Evolutionary conservation across 2,888 invertebrate species (phyloP).

Genomic region (Noctua fimbriata): DNA sequence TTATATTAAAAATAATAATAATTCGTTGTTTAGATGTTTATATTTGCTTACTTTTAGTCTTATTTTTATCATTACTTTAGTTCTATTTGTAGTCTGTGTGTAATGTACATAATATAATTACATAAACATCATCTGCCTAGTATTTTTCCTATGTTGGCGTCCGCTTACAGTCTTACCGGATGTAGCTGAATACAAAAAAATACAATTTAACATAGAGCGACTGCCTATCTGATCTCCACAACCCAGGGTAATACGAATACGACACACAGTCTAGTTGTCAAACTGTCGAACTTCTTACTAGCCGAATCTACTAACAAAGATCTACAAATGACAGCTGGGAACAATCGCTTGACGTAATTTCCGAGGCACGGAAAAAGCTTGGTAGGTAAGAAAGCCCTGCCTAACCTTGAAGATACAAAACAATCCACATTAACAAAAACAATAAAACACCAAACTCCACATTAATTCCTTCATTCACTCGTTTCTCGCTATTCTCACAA

Average conservation of each 20-base stretch:
- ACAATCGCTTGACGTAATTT: background rate
- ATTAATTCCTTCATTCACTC: slow-evolving; percentile 20
- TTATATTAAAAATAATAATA: too few relatives aligned
- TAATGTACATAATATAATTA: too few relatives aligned
- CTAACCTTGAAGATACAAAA: background rate
- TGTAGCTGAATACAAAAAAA: background rate
- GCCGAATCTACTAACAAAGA: background rate
- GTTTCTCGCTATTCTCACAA: slow-evolving; percentile 35
- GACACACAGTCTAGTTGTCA: background rate
- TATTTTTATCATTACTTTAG: too few relatives aligned
- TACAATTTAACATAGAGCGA: background rate
- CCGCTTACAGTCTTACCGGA: background rate
- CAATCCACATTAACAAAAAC: background rate
- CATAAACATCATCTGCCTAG: background rate
- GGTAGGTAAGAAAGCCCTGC: too few relatives aligned
- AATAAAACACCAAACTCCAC: slow-evolving; percentile 7
- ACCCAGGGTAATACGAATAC: background rate
- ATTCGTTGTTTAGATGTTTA: too few relatives aligned
- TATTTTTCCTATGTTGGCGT: background rate
- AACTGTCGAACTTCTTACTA: background rate
- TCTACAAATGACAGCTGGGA: background rate
- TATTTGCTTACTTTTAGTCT: too few relatives aligned
- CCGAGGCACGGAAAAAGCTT: background rate
- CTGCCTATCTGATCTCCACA: background rate
- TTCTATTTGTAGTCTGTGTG: too few relatives aligned